Evolutionary conservation across 2,888 invertebrate genomes (phyloP).

Genomic region (Drosophila atripex): DNA sequence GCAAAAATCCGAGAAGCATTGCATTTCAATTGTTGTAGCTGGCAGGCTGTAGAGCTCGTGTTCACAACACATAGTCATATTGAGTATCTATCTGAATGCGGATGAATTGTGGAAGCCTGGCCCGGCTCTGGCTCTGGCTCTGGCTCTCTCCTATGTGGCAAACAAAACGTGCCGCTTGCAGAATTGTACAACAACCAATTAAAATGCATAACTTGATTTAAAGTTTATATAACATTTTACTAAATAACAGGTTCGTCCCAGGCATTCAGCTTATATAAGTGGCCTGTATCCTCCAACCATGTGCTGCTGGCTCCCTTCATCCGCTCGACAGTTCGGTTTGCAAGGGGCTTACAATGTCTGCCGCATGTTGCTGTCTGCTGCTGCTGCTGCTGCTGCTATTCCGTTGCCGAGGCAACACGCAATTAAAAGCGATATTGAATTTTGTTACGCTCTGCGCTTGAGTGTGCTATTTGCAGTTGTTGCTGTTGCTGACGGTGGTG

Average conservation of each 20-base stretch:
- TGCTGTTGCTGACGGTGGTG: conserved; percentile 22
- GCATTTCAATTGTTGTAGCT: conserved; percentile 39
- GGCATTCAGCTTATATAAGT: conserved; percentile 71
- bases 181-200: conserved; percentile 79
- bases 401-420: conserved; percentile 74
- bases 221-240: conserved; percentile 80
- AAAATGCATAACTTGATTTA: conserved; percentile 80
- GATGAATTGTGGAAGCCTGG: conserved; percentile 26
- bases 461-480: conserved; percentile 66
- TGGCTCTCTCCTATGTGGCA: conserved; percentile 62
- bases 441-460: conserved; percentile 75
- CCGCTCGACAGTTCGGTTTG: conserved; percentile 69
- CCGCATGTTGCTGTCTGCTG: conserved; percentile 58
- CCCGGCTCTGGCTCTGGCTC: conserved; percentile 23
- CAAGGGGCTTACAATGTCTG: conserved; percentile 78
- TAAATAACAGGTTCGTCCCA: conserved; percentile 73
- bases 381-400: conserved; percentile 46
- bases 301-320: conserved; percentile 26
- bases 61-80: conserved; percentile 40
- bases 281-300: conserved; percentile 48
- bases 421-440: conserved; percentile 80
- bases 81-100: conserved; percentile 36
- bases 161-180: conserved; percentile 77
- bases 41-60: conserved; percentile 2
- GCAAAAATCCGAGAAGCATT: conserved; percentile 57